Evolutionary conservation across 1,140 invertebrate species (phyloP).

Genomic region (Trichogramma pretiosum): DNA sequence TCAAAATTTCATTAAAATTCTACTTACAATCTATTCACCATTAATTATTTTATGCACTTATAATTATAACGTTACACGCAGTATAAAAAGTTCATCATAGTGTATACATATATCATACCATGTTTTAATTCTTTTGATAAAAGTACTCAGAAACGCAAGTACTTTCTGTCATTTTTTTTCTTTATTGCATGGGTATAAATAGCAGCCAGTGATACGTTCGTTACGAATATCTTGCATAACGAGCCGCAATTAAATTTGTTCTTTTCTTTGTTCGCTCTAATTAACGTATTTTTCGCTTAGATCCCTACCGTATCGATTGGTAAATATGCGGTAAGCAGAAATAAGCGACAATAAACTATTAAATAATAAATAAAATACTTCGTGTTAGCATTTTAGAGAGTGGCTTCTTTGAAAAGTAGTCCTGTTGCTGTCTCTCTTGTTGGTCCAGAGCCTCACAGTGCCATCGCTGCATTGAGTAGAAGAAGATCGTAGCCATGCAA

Average conservation of each 20-base stretch:
- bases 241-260: constrained; percentile 12
- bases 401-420: constrained; percentile 43
- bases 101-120: no score
- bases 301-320: constrained; percentile 19
- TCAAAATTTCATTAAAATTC: constrained; percentile 15
- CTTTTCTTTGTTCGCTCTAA: constrained; percentile 10
- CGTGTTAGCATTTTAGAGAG: constrained; percentile 39
- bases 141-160: constrained; percentile 2
- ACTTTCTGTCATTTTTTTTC: constrained; percentile 1
- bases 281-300: constrained; percentile 16
- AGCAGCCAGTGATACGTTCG: no score
- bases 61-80: no score
- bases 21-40: constrained; percentile 13
- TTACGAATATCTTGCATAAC: constrained; percentile 6
- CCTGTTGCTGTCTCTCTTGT: constrained; percentile 35
- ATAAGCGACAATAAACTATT: constrained; percentile 22
- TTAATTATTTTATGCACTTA: no score
- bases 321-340: constrained; percentile 24
- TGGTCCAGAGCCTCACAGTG: constrained; percentile 41
- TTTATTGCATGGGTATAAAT: constrained; percentile 5
- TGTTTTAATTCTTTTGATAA: no score
- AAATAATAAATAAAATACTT: constrained; percentile 28
- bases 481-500: constrained; percentile 39
- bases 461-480: constrained; percentile 34
- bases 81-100: constrained; percentile 19